Base-by-base conservation (phyloP, 2,888 invertebrate genomes). In the Nephrotoma appendiculata region DNA sequence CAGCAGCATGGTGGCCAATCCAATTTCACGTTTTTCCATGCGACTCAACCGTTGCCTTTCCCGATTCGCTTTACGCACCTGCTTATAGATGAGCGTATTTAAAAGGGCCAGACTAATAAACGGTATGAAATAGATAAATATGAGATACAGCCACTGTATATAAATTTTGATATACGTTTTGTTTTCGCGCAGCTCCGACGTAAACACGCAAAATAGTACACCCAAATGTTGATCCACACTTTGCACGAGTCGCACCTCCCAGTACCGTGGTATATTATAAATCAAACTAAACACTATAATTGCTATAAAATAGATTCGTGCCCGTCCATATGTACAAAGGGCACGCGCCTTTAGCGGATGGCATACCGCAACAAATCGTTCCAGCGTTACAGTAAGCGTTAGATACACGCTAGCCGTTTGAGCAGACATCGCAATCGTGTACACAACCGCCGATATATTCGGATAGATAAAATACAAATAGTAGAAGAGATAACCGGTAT, bases 371-470 rank as follows among this genome's bases (percentile, higher is more conserved):
- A 98, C 97, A 93, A 98, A 99, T 87, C 99, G 94, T 91, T 98
- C 98, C 89, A 98, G 93, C 0, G 98, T 98, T 87, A 98, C 97
- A 88, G 97, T 97, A 87, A 96, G 93, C 85, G 96, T 96, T 90
- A 99, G 93, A 93, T 98, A 99, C 87, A 98, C 97, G 86, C 98
- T 98, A 87, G 97, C 97, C 88, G 98, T 98, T 92, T 99, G 98
- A 87, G 97, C 96, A 41, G 96, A 96, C 91, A 96, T 94, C 6
- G 96, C 97, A 71, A 98, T 91, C 19, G 98, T 98, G 91, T 95
- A 97, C 43, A 96, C 94, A 88, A 94, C 93, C 12, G 95, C 95
- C 87, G 97, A 96, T 89, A 98, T 94, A 90, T 95, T 95, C 83
- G 97, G 96, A 90, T 95, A 96, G 86, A 96, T 94, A 89, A 94